Percentiles rank a stretch among this genome's conserved stretches.
phyloP scores from a whole-genome alignment of 2,113 vertebrate genomes.

The Alectura lathami region DNA sequence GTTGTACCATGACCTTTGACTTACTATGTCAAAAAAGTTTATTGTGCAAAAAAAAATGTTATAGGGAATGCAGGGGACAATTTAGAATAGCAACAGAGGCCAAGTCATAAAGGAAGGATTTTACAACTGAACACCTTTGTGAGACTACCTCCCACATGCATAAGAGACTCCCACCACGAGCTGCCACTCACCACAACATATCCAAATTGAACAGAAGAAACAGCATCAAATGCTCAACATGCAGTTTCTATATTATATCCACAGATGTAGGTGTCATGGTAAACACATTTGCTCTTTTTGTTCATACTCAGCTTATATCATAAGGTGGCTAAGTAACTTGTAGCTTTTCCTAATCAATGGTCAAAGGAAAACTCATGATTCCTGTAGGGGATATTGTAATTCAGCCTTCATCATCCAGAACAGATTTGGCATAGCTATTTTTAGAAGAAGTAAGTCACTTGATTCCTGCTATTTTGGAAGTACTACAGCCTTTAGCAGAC shows the following conservation, averaged over 20 bases:
- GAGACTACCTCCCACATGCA: background rate
- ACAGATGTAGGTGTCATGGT: background rate
- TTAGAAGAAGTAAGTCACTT: background rate
- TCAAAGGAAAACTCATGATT: background rate
- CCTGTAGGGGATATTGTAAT: background rate
- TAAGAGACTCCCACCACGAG: background rate
- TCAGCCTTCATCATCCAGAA: background rate
- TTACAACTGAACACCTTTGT: background rate
- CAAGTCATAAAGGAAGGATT: background rate
- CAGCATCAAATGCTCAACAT: background rate
- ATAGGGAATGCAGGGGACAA: background rate
- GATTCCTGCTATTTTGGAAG: background rate
- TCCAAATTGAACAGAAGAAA: background rate
- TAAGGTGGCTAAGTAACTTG: background rate
- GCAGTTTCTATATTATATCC: background rate
- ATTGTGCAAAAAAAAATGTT: too few relatives aligned
- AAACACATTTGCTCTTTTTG: background rate
- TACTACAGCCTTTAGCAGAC: background rate
- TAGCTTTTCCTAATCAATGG: background rate
- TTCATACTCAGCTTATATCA: background rate
- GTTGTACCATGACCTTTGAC: rapidly evolving
- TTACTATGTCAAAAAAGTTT: background rate
- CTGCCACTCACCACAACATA: too few relatives aligned
- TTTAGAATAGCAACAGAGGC: background rate
- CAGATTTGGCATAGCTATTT: background rate